Evolutionary conservation across 2,797 vertebrate species (phyloP), one percentile per base, ranked within the genome.

Genomic region (Odontamblyopus rebecca): DNA sequence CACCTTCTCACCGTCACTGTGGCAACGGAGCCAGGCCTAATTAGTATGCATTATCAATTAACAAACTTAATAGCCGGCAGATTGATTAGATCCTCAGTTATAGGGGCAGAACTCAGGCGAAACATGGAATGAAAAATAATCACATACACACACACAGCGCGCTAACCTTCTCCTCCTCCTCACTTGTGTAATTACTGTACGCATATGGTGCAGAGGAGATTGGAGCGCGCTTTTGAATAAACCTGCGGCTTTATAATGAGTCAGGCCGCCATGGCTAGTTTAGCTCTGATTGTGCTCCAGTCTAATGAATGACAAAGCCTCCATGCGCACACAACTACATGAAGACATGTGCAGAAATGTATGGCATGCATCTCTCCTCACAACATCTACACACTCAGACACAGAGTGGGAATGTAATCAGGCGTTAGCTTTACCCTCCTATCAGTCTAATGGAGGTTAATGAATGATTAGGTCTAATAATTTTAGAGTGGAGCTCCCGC

Each of bases 11-110:
- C 94, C 94, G 95, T 99, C 95, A 95, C 97, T 95, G 95, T 97
- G 97, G 97, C 95, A 99, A 98, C 96, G 90, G 96, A 94, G 95
- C 95, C 95, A 93, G 95, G 95, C 94, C 96, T 98, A 99, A 99
- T 99, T 98, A 98, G 98, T 99, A 99, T 99, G 98, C 97, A 99
- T 98, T 99, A 99, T 99, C 98, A 99, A 99, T 99, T 99, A 99
- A 99, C 96, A 98, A 98, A 98, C 96, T 98, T 99, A 99, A 99
- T 98, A 99, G 96, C 97, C 96, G 95, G 97, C 97, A 99, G 98
- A 98, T 99, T 99, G 98, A 99, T 98, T 99, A 98, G 96, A 98
- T 99, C 97, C 97, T 98, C 96, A 97, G 97, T 98, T 98, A 96
- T 97, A 98, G 96, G 95, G 96, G 95, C 96, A 98, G 97, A 98